Evolutionary conservation across 64 coral and sea anemone species (phyloP).

Genomic region (Hydrozoanthus tunicans): DNA sequence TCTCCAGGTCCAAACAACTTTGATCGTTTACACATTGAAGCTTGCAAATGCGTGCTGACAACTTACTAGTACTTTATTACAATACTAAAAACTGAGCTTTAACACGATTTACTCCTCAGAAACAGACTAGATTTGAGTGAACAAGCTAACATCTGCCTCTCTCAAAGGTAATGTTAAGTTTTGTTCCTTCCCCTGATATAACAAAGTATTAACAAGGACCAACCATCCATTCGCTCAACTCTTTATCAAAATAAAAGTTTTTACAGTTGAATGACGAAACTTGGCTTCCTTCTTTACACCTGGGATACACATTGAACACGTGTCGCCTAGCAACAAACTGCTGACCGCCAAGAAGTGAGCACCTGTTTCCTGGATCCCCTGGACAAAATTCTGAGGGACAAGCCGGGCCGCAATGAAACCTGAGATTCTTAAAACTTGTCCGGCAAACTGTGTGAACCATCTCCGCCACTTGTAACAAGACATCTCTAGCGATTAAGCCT

Average conservation of each 20-base stretch:
- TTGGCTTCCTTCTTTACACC: not conserved
- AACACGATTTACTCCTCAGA: too few species aligned
- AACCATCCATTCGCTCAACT: conserved; percentile 11
- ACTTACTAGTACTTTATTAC: too few species aligned
- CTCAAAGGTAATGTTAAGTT: too few species aligned
- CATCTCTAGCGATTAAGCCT: conserved; percentile 10
- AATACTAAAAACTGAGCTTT: too few species aligned
- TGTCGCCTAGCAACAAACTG: conserved; percentile 15
- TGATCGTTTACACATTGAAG: too few species aligned
- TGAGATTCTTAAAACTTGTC: not conserved
- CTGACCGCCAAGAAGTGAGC: not conserved
- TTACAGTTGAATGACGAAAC: conserved; percentile 1
- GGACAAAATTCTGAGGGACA: conserved; percentile 8
- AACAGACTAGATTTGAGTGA: too few species aligned
- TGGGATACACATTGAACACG: conserved; percentile 13
- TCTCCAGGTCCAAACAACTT: too few species aligned
- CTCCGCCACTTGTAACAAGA: conserved; percentile 13
- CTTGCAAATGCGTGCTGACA: too few species aligned
- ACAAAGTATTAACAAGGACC: not conserved
- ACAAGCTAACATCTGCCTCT: too few species aligned
- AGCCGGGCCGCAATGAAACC: conserved; percentile 28
- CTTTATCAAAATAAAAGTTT: conserved; percentile 19
- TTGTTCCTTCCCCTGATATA: too few species aligned
- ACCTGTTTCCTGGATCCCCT: not conserved
- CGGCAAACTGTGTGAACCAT: not conserved